Base-by-base conservation (phyloP, 1,140 invertebrate genomes). In the Anoplolepis gracilipes region DNA sequence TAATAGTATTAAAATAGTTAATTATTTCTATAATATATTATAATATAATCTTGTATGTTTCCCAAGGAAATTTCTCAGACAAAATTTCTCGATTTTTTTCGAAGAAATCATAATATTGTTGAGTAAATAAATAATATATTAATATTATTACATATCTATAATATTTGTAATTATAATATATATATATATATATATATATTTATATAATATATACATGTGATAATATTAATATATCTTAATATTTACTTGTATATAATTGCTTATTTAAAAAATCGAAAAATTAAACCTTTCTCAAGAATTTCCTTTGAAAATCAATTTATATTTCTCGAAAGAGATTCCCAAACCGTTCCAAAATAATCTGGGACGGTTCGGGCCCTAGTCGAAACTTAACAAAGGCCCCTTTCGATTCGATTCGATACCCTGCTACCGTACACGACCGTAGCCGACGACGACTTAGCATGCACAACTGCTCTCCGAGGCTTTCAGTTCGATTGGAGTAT, bases 391-490 rank as follows among this genome's bases (percentile, higher is more conserved):
- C 19, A 33, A 59, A 81, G 25, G 39, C 53, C n/a, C 8, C 64
- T 59, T 79, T 33, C 25, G 75, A 77, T 81, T 81, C 65, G 19
- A 81, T 82, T 82, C 78, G 78, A 82, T 82, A 82, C 78, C 78
- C 78, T 82, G 78, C 78, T 82, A 82, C 90, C 93, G 86, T 92
- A 79, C 92, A 94, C n/a, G n/a, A n/a, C n/a, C n/a, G n/a, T n/a
- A 89, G 90, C 92, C 91, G 90, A 84, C 90, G 88, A 90, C 92
- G 92, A 85, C 92, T 96, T 97, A 99, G 95, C 98, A 99, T 95
- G 98, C 97, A 96, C 98, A 99, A 94, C 97, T 97, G 93, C 98
- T 97, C 95, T 99, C 98, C 91, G 97, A 96, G 95, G 98, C 97
- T 96, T 97, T 97, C 92, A 96, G 97, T 96, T 99, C 98, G 92